These are phyloP conservation scores for Ptilorrhoa leucosticta DNA, from an alignment of 2,113 vertebrate genomes.

Conservation along the genomic window DNA sequence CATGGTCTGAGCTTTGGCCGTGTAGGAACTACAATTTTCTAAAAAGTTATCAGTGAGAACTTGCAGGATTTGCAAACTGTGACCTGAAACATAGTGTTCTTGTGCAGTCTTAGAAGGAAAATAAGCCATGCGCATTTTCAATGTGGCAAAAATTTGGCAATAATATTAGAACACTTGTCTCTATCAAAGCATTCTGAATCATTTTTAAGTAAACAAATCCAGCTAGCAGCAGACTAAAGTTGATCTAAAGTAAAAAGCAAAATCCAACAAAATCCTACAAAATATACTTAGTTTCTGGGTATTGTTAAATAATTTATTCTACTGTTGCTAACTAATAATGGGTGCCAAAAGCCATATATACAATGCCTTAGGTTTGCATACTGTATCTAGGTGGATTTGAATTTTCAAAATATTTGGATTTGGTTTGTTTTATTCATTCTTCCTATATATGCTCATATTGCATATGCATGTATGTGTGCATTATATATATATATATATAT, in stretches of 20 bases:
- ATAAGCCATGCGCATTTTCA: constrained; percentile 58
- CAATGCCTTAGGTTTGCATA: not conserved
- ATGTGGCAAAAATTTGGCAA: constrained; percentile 62
- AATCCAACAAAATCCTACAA: not conserved
- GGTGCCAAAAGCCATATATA: not conserved
- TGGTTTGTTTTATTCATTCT: not conserved
- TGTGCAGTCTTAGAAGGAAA: constrained; percentile 53
- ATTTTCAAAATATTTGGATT: not conserved
- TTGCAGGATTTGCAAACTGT: constrained; percentile 12
- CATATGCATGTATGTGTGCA: not conserved
- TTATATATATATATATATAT: not conserved
- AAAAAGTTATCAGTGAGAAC: not conserved
- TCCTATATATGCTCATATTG: not conserved
- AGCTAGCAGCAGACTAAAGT: constrained; percentile 35
- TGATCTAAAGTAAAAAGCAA: constrained; percentile 54
- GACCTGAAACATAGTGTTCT: constrained; percentile 34
- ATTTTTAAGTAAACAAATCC: constrained; percentile 64
- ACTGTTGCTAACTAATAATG: not conserved
- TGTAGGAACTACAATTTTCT: not conserved
- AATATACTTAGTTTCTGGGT: not conserved
- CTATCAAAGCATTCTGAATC: constrained; percentile 61
- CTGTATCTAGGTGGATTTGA: not conserved
- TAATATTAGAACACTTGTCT: constrained; percentile 34
- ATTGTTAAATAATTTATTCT: constrained; percentile 62
- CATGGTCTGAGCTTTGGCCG: not conserved